Evolutionary conservation across 2,888 invertebrate species (phyloP).

Genomic region (Heliconius hortense): DNA sequence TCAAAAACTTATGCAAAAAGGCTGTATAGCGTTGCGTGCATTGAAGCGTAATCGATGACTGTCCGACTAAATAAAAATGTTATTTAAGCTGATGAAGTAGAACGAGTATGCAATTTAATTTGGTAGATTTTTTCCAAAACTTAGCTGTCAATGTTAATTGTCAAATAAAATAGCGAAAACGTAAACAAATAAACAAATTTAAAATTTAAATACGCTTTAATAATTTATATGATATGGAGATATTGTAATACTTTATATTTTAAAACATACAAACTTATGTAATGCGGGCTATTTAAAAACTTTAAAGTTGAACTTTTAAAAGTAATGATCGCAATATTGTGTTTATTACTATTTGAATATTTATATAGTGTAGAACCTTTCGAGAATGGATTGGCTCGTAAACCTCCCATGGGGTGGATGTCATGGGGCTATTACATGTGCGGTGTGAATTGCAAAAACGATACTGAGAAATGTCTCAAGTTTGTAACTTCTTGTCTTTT

Average conservation of each 20-base stretch:
- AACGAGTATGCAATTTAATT: background rate
- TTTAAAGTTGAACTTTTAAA: constrained; percentile 2
- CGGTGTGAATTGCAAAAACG: constrained; percentile 80
- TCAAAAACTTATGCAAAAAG: background rate
- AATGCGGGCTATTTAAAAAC: background rate
- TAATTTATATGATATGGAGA: background rate
- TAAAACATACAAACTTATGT: background rate
- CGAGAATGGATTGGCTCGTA: constrained; percentile 84
- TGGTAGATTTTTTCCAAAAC: background rate
- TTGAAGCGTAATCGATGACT: background rate
- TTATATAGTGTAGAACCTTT: constrained; percentile 56
- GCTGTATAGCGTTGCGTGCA: constrained; percentile 2
- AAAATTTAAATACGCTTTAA: background rate
- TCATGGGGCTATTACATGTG: constrained; percentile 87
- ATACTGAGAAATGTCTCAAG: constrained; percentile 84
- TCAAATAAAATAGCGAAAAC: background rate
- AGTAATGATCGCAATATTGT: constrained; percentile 30
- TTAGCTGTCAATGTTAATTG: background rate
- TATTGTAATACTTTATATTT: background rate
- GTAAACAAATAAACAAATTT: constrained; percentile 4
- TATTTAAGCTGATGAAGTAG: background rate
- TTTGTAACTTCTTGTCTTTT: constrained; percentile 53
- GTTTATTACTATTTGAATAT: constrained; percentile 48
- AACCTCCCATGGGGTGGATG: constrained; percentile 89
- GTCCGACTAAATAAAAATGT: background rate